Base-by-base conservation (phyloP, 2,888 invertebrate genomes). In the Coenonympha arcania region DNA sequence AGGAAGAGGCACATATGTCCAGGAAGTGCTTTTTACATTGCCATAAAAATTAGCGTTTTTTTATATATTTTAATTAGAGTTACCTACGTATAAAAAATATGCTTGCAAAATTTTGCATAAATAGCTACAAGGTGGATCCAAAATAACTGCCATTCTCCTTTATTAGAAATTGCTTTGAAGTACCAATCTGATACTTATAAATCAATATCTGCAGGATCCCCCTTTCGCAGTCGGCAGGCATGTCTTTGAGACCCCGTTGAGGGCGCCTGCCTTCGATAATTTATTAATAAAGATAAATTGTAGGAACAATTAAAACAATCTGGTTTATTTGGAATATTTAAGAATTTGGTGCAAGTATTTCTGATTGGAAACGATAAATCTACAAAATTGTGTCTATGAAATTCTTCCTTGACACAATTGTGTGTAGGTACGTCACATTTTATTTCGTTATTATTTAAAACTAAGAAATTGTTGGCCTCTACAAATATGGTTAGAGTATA, bases 241-340 rank as follows among this genome's bases (percentile, higher is more conserved):
- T 71, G 71, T 69, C 72, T 71, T 72, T 72, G 71, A 68, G 57
- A 62, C 59, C 49, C 58, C 56, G 57, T 46, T 46, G 40, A 46
- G 51, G 55, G 52, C 19, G 34, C 31, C 20, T 42, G 20, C 47
- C 41, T 42, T 36, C 22, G 55, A 58, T 58, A 54, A 57, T 59
- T 57, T 51, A 59, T 55, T 59, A 58, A 55, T 59, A 15, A 22
- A 13, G 33, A 43, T 18, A 20, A 22, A 31, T 20, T 43, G 33
- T 33, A 31, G 8, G 8, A 13, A 22, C 22, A n/a, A 19, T 11
- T 36, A 19, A 5, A 11, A 5, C 9, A 36, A 20, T 20, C 11
- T 2, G n/a, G 31, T 31, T 13, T 6, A 15, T 11, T 36, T 9
- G 24, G 9, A 24, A 4, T 2, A 6, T 36, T 20, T 33, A 9